Percentiles rank a stretch among this genome's conserved stretches.
Conservation (phyloP, 2,797 vertebrate genomes). For the Oceanodroma leucorhoa region DNA sequence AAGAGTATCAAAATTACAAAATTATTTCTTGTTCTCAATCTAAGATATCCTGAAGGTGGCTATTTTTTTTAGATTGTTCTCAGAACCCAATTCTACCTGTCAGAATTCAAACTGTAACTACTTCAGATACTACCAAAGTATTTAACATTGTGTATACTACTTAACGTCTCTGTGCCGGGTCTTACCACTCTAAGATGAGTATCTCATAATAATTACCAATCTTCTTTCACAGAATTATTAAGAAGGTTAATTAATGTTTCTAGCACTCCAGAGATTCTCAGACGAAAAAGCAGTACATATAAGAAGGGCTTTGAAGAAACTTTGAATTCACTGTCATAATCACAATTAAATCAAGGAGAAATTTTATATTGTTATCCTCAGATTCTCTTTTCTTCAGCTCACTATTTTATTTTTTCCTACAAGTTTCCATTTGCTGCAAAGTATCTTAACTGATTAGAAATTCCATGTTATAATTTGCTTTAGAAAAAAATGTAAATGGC, state of each 20-base stretch:
- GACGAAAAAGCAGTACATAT: background rate
- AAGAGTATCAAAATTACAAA: background rate
- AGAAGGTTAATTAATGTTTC: background rate
- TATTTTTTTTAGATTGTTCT: background rate
- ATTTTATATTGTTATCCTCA: background rate
- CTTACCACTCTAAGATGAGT: background rate
- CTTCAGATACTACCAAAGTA: background rate
- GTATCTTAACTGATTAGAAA: background rate
- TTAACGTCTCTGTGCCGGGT: background rate
- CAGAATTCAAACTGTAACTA: background rate
- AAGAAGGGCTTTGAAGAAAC: background rate
- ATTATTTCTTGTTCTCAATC: background rate
- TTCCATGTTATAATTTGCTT: background rate
- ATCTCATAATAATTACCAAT: background rate
- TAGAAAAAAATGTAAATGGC: background rate
- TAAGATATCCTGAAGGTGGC: background rate
- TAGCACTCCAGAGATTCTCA: background rate
- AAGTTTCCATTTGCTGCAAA: background rate
- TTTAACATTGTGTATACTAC: background rate
- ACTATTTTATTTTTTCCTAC: background rate
- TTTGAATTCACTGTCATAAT: background rate
- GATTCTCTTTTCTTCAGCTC: background rate
- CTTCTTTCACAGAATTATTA: background rate
- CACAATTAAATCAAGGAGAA: background rate
- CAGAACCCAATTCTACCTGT: background rate